Base-by-base conservation (phyloP, 2,888 invertebrate species). In the Apodemia duryi region DNA sequence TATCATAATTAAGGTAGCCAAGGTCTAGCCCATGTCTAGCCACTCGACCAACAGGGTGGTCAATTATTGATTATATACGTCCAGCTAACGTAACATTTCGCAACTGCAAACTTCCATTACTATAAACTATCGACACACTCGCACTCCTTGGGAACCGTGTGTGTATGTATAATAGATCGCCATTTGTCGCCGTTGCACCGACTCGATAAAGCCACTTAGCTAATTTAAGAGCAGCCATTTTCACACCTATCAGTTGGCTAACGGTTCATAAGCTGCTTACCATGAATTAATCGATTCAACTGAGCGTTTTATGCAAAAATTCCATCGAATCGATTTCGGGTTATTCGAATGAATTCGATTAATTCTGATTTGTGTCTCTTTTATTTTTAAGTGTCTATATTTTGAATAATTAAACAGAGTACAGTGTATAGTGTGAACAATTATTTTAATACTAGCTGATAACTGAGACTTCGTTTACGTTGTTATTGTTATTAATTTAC, bases 181-280 rank as follows among this genome's bases (percentile, higher is more conserved):
- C 75, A 81, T 82, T 82, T 79, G 78, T 80, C 77, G 69, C 70
- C 70, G 75, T 73, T 78, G 80, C 64, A 72, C 71, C 70, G 69
- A 71, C 69, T 76, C 77, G 81, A 83, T 84, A 84, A 78, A 82
- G 81, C 81, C 77, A 82, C 83, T 81, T 78, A 78, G 81, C 77
- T 79, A 78, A 83, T 83, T 81, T 80, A 81, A 77, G 76, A 77
- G 74, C 73, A 68, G 75, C 69, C 71, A 72, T 81, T 81, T 80
- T 78, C 79, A 81, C 83, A 80, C 79, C 77, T 79, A 75, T 68
- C 74, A 71, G 71, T 74, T 71, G 71, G 68, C 73, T 78, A 79
- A 80, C 78, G 76, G 74, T 72, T 67, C 68, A 72, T 78, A 81
- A 80, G 75, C 77, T 61, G 76, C 75, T 81, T 80, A 80, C 73